Evolutionary conservation across 2,888 invertebrate species (phyloP).

Genomic region (Hedya salicella): DNA sequence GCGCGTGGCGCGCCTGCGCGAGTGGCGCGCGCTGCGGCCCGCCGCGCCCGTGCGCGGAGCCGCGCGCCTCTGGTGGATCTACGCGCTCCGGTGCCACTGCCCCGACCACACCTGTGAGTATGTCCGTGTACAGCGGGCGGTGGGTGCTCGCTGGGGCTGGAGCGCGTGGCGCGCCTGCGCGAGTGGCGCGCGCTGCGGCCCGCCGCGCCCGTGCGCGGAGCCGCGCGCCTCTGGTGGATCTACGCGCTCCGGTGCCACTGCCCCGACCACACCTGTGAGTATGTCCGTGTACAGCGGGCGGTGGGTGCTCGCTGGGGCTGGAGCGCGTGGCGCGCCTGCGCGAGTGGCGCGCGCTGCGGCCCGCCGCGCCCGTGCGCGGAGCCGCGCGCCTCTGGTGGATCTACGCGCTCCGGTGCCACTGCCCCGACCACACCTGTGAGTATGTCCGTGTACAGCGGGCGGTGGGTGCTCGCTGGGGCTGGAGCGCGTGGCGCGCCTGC

Average conservation of each 20-base stretch:
- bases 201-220: constrained; percentile 83
- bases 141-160: constrained; percentile 90
- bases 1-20: constrained; percentile 89
- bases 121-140: constrained; percentile 91
- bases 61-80: constrained; percentile 92
- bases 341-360: constrained; percentile 91
- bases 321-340: constrained; percentile 90
- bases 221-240: constrained; percentile 91
- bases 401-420: constrained; percentile 89
- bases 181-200: constrained; percentile 92
- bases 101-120: constrained; percentile 72
- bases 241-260: constrained; percentile 89
- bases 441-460: constrained; percentile 87
- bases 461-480: constrained; percentile 90
- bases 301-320: constrained; percentile 90
- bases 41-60: constrained; percentile 84
- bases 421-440: constrained; percentile 70
- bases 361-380: constrained; percentile 86
- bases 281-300: constrained; percentile 87
- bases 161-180: constrained; percentile 89
- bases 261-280: constrained; percentile 70
- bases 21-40: constrained; percentile 92
- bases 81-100: constrained; percentile 88
- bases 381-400: constrained; percentile 92
- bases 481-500: constrained; percentile 89